phyloP scores from a whole-genome alignment of 2,888 invertebrate species.

The Agonum fuliginosum region DNA sequence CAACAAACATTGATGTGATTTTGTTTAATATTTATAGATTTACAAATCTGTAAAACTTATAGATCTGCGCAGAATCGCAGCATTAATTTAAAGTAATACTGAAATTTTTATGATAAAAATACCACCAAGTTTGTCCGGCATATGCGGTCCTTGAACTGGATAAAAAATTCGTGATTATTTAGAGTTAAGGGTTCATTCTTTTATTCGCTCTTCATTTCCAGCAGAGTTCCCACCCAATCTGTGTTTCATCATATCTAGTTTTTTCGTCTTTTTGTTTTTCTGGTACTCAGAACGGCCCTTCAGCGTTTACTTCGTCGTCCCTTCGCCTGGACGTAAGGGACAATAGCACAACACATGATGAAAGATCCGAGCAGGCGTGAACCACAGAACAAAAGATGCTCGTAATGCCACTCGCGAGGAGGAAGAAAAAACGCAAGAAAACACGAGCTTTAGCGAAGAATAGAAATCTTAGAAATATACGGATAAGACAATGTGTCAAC shows the following conservation, averaged over 20 bases:
- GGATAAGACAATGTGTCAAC: slow-evolving; percentile 4
- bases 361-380: slow-evolving; percentile 17
- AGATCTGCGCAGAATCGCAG: neutral
- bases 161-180: neutral
- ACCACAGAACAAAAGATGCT: neutral
- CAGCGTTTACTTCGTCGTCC: neutral
- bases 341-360: slow-evolving; percentile 10
- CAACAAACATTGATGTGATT: too few relatives aligned
- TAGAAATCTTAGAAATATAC: slow-evolving; percentile 6
- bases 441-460: neutral
- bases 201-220: slow-evolving; percentile 2
- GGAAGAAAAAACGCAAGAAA: slow-evolving; percentile 11
- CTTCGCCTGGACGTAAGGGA: neutral
- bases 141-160: neutral
- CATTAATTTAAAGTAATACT: too few relatives aligned
- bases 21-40: too few relatives aligned
- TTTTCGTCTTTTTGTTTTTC: neutral
- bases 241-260: neutral
- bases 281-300: neutral
- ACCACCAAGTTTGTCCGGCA: too few relatives aligned
- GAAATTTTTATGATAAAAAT: too few relatives aligned
- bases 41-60: too few relatives aligned
- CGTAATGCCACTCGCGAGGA: slow-evolving; percentile 23
- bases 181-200: neutral
- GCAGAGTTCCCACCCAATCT: neutral